Evolutionary conservation across 2,113 vertebrate species (phyloP).

Genomic region (Pogonocichla stellata): DNA sequence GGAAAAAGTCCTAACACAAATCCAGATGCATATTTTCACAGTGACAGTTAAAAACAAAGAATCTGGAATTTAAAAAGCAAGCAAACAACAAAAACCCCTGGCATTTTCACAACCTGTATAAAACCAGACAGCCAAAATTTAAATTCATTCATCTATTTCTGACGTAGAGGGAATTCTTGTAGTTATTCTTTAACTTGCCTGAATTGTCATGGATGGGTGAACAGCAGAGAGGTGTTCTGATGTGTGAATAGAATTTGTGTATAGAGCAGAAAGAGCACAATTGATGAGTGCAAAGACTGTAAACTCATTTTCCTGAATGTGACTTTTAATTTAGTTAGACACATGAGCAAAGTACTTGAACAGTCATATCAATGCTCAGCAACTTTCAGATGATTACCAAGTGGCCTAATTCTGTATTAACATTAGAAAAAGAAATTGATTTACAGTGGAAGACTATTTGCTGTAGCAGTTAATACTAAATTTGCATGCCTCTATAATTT

Average conservation of each 20-base stretch:
- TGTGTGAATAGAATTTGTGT: conserved; percentile 5
- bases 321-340: conserved; percentile 51
- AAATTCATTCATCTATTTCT: not conserved
- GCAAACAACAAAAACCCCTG: not conserved
- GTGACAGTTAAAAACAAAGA: not conserved
- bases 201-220: not conserved
- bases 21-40: not conserved
- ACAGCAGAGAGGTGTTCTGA: not conserved
- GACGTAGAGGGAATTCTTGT: not conserved
- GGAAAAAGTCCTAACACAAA: not conserved
- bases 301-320: conserved; percentile 40
- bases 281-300: not conserved
- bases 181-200: not conserved
- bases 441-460: conserved; percentile 71
- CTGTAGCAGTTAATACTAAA: conserved; percentile 74
- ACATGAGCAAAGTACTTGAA: conserved; percentile 17
- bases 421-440: conserved; percentile 73
- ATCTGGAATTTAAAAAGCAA: not conserved
- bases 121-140: not conserved
- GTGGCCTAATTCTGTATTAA: conserved; percentile 74
- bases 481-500: conserved; percentile 81
- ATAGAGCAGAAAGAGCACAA: not conserved
- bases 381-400: conserved; percentile 61
- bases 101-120: not conserved
- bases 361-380: conserved; percentile 41